phyloP scores from a whole-genome alignment of 2,888 invertebrate species.

The Melinaea menophilus region DNA sequence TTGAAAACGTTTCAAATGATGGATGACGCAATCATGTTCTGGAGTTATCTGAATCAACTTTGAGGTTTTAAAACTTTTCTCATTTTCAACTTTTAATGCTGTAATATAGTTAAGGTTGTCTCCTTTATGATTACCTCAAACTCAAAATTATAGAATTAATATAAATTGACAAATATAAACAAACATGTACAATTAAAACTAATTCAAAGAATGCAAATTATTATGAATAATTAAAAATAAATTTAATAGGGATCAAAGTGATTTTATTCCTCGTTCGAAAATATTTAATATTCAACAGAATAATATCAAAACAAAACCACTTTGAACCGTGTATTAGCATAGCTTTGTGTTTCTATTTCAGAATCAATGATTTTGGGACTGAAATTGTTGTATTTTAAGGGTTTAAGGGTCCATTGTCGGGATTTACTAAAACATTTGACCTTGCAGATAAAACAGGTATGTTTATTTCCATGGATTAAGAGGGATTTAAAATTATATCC shows the following conservation, averaged over 20 bases:
- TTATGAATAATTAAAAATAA: too few species aligned
- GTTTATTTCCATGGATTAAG: neutral
- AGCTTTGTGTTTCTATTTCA: neutral
- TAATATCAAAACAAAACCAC: too few species aligned
- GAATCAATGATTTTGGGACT: neutral
- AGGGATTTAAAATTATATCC: slow-evolving; percentile 1
- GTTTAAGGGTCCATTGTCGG: neutral
- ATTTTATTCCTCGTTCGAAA: too few species aligned
- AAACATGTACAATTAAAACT: too few species aligned
- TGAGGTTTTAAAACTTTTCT: neutral
- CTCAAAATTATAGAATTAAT: too few species aligned
- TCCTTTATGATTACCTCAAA: too few species aligned
- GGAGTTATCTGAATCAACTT: slow-evolving; percentile 39
- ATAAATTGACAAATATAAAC: too few species aligned
- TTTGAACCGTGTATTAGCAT: neutral
- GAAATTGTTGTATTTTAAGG: slow-evolving; percentile 3
- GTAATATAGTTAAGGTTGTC: too few species aligned
- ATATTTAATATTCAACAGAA: too few species aligned
- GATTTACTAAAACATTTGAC: slow-evolving; percentile 1
- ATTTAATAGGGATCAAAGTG: too few species aligned
- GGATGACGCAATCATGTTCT: slow-evolving; percentile 26
- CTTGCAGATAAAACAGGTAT: slow-evolving; percentile 1
- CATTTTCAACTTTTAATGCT: neutral
- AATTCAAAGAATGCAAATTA: too few species aligned
- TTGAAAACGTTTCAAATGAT: slow-evolving; percentile 29